Evolutionary conservation across 2,888 invertebrate species (phyloP), one percentile per base, ranked within the genome.

Genomic region (Yponomeuta plumbellus): DNA sequence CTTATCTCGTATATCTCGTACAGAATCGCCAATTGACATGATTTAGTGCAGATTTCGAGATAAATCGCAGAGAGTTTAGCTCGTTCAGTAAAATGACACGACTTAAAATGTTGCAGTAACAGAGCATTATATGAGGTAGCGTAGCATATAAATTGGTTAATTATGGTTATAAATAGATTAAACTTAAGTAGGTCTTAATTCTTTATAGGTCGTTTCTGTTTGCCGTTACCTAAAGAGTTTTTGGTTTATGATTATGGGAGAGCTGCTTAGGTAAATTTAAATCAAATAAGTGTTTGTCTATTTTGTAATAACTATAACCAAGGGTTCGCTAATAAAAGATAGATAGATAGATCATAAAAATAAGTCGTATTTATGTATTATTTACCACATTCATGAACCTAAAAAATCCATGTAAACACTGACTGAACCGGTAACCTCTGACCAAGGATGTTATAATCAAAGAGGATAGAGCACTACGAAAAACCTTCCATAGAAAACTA

Each of bases 131-230:
- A 13, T 17, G 17, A 52, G 44, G 44, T 34, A 10, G 34, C 1
- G 34, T 6, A 34, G 34, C 44, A 65, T 64, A 65, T 64, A 56
- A 65, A 65, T 52, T 62, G 20, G 59, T 22, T 64, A 39, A 64
- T 64, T 34, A 23, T 52, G 21, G 61, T 58, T 26, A 58, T 40
- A 20, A 56, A 61, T 64, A 66, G 22, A 21, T 20, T 58, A 61
- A 64, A 56, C 22, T 17, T 52, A 17, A 52, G 44, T 17, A 52
- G 17, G 44, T 52, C 44, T 11, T 52, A 52, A 52, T 52, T 52
- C 10, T 52, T 52, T 13, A 52, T 52, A 52, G 44, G 44, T 52
- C 44, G 44, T 52, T 52, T 52, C 8, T 13, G 3, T 17, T 52
- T 4, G 5, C 17, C 44, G 44, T 52, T 52, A 17, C 17, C 13